A percentile compares a stretch with the other conserved stretches of the same genome.
These are phyloP conservation scores for Smutsia temminckii DNA, from an alignment of 2,797 vertebrate species.

Conservation along the genomic window DNA sequence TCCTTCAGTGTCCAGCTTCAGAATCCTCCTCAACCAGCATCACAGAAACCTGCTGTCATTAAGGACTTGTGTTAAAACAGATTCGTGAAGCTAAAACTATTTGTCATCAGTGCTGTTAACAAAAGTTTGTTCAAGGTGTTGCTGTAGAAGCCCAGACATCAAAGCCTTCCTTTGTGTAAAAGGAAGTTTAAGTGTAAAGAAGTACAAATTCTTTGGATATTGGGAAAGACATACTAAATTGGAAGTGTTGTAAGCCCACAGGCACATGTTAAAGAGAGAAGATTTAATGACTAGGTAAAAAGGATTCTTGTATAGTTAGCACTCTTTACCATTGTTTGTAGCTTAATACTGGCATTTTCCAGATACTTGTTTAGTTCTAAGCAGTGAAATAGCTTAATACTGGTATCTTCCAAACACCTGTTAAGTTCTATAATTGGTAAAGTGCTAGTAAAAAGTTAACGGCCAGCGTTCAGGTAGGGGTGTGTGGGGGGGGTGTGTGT, in stretches of 20 bases:
- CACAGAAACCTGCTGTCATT: neutral
- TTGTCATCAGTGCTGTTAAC: neutral
- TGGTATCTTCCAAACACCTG: neutral
- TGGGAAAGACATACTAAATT: neutral
- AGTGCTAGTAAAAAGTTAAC: neutral
- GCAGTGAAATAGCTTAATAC: neutral
- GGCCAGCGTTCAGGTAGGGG: fast-evolving
- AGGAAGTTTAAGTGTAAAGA: neutral
- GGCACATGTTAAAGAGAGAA: neutral
- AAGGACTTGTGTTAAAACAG: neutral
- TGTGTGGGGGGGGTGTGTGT: neutral
- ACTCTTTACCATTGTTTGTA: neutral
- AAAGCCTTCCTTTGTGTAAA: neutral
- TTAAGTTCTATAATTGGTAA: neutral
- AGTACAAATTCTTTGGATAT: neutral
- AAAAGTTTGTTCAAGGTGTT: neutral
- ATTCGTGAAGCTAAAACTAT: neutral
- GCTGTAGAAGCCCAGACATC: neutral
- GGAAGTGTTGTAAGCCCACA: neutral
- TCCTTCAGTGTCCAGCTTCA: neutral
- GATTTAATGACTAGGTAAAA: neutral
- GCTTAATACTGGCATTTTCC: neutral
- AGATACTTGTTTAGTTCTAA: neutral
- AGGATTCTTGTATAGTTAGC: neutral
- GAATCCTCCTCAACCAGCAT: neutral